Base-by-base conservation (phyloP, 1,140 invertebrate genomes). In the Leptopilina clavipes region DNA sequence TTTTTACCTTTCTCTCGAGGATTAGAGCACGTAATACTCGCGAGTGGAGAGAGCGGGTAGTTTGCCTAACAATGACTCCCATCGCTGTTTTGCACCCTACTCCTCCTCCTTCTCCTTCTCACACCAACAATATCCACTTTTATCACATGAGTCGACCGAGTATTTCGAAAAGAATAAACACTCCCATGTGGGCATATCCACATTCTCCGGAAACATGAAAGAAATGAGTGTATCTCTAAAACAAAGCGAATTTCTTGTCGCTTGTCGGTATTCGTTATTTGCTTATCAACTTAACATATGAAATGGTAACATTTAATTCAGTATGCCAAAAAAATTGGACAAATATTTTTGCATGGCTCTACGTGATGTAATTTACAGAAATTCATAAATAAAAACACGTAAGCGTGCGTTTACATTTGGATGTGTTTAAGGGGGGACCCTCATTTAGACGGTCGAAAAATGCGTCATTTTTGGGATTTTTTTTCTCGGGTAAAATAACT, bases 61-160 rank as follows among this genome's bases (percentile, higher is more conserved):
- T 86, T 88, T 88, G 85, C 83, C 78, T 86, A 85, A 87, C 86
- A 84, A 87, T 85, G 84, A 82, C 79, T 75, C 73, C 70, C 70
- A 76, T 59, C 56, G 11, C 56, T 48, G 45, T 48, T 59, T 59
- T 59, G 3, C 19, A 59, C n/a, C n/a, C n/a, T n/a, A n/a, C n/a
- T n/a, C n/a, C 56, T 25, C 3, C 22, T 31, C 25, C 1, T 31
- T 31, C 25, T 31, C 25, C 25, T 31, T 6, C 25, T 31, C 25
- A 31, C 25, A 6, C 25, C 25, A 31, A 31, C 25, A 76, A 78
- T 70, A 70, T n/a, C n/a, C n/a, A n/a, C n/a, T n/a, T 72, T 12
- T 12, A 74, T 54, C 59, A 73, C 70, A 25, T 37, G 48, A 72
- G 19, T 17, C 70, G 31, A 71, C 45, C 73, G 9, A 59, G 12